Evolutionary conservation across 2,113 vertebrate species (phyloP).

Genomic region (Myotis brandtii): DNA sequence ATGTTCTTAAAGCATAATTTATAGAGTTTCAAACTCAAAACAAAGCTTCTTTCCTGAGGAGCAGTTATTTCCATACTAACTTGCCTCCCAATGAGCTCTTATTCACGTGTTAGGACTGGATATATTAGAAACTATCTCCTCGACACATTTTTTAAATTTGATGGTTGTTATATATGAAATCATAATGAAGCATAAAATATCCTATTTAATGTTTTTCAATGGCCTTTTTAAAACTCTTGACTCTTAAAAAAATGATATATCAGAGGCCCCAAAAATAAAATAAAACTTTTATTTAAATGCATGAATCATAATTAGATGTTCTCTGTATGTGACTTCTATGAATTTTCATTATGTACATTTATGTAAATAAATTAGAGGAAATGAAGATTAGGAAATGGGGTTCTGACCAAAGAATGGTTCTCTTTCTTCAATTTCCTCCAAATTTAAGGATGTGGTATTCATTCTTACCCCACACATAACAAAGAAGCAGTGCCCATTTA

Average conservation of each 20-base stretch:
- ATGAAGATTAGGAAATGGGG: slow-evolving; percentile 78
- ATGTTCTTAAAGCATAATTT: slow-evolving; percentile 17
- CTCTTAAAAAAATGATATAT: not conserved
- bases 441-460: slow-evolving; percentile 77
- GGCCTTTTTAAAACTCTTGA: not conserved
- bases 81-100: not conserved
- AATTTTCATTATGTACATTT: slow-evolving; percentile 80
- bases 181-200: not conserved
- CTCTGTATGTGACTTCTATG: slow-evolving; percentile 40
- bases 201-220: slow-evolving; percentile 28
- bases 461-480: slow-evolving; percentile 77
- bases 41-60: slow-evolving; percentile 15
- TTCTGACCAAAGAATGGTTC: slow-evolving; percentile 77
- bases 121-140: slow-evolving; percentile 47
- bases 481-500: slow-evolving; percentile 72
- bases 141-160: slow-evolving; percentile 21
- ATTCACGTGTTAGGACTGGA: not conserved
- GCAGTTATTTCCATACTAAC: not conserved
- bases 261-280: not conserved
- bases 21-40: slow-evolving; percentile 41
- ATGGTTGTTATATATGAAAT: slow-evolving; percentile 8
- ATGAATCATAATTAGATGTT: slow-evolving; percentile 59
- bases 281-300: slow-evolving; percentile 14
- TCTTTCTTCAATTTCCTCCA: slow-evolving; percentile 71
- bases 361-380: slow-evolving; percentile 72